phyloP scores from a whole-genome alignment of 2,888 invertebrate species.

The Pterobdella sp. region DNA sequence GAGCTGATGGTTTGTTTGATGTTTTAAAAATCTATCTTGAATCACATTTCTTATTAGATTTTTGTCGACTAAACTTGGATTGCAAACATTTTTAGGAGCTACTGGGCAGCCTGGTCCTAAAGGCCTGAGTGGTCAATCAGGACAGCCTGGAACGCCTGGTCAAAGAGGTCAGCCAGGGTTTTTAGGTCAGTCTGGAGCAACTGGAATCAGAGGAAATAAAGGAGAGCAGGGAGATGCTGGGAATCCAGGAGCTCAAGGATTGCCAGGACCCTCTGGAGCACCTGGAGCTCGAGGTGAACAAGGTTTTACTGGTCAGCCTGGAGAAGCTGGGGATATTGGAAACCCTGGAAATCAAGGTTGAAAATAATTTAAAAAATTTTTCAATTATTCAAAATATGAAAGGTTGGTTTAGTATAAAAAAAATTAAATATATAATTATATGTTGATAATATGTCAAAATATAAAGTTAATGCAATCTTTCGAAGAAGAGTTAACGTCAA shows the following conservation, averaged over 20 bases:
- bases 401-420: not conserved
- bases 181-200: constrained; percentile 23
- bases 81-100: constrained; percentile 15
- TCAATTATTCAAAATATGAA: not conserved
- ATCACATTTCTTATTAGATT: not conserved
- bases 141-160: constrained; percentile 31
- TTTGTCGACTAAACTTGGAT: not conserved
- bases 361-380: too few species aligned
- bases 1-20: constrained; percentile 26
- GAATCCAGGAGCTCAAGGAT: not conserved
- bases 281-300: constrained; percentile 9
- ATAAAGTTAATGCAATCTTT: too few species aligned
- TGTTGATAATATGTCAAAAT: too few species aligned
- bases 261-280: constrained; percentile 9
- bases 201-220: constrained; percentile 13
- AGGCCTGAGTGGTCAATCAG: constrained; percentile 30
- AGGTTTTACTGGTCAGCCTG: not conserved
- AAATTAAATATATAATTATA: not conserved
- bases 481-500: too few species aligned
- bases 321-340: constrained; percentile 15
- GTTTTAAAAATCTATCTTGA: not conserved
- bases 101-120: constrained; percentile 22
- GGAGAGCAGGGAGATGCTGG: constrained; percentile 27
- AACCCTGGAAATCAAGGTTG: constrained; percentile 27
- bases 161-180: constrained; percentile 28